These are phyloP conservation scores for Stegana nigrithorax DNA, from an alignment of 2,888 invertebrate species.

Conservation along the genomic window DNA sequence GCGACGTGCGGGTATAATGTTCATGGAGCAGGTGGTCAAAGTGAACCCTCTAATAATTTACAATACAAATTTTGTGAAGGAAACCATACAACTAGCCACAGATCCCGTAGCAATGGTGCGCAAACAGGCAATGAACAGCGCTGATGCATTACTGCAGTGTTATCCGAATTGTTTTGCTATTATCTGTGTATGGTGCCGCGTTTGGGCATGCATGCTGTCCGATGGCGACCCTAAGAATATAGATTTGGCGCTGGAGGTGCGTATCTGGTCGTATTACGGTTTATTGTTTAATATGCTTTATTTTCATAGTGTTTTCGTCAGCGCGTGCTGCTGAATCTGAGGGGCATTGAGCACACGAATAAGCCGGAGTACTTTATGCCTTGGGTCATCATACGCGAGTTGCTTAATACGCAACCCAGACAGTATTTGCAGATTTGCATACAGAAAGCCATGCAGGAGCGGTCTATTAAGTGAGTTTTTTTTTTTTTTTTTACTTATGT, in stretches of 20 bases:
- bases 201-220: constrained; percentile 62
- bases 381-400: constrained; percentile 63
- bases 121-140: constrained; percentile 54
- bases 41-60: constrained; percentile 64
- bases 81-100: constrained; percentile 50
- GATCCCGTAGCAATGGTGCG: constrained; percentile 61
- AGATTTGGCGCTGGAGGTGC: constrained; percentile 59
- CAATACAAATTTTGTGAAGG: constrained; percentile 64
- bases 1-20: constrained; percentile 58
- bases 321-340: constrained; percentile 60
- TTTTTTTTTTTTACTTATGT: not conserved
- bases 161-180: constrained; percentile 65
- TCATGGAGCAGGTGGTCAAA: constrained; percentile 58
- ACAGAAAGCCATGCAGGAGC: constrained; percentile 37
- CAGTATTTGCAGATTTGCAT: constrained; percentile 55
- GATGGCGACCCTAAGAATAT: constrained; percentile 61
- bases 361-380: constrained; percentile 65
- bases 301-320: constrained; percentile 61
- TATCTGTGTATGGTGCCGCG: constrained; percentile 64
- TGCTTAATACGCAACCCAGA: constrained; percentile 58
- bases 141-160: constrained; percentile 55
- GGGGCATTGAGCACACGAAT: constrained; percentile 63
- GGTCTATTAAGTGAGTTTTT: constrained; percentile 36
- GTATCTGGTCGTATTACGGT: constrained; percentile 16
- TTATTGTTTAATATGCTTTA: not conserved